phyloP scores from a whole-genome alignment of 2,113 vertebrate species.

The Ursus arctos region DNA sequence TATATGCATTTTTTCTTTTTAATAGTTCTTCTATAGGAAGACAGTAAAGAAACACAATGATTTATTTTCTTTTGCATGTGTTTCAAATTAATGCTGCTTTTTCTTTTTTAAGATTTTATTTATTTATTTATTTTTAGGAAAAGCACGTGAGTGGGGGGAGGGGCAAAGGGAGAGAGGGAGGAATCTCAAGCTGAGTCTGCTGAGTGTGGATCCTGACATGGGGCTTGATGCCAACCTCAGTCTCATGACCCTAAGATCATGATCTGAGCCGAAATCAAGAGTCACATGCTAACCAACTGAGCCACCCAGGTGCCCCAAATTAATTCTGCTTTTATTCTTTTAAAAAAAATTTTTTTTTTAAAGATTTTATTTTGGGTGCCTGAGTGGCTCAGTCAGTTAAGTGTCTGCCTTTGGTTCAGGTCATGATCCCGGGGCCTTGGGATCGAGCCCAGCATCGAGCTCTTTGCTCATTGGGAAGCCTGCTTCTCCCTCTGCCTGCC shows the following conservation, averaged over 20 bases:
- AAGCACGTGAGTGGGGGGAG: neutral
- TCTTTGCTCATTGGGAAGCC: no score
- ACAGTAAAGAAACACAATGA: slow-evolving; percentile 3
- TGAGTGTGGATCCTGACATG: no score
- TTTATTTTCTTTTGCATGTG: neutral
- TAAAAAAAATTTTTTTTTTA: neutral
- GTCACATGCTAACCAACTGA: neutral
- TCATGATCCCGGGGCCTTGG: no score
- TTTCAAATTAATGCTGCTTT: slow-evolving; percentile 1
- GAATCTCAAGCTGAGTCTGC: neutral
- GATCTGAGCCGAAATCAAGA: neutral
- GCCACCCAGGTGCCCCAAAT: neutral
- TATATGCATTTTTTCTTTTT: neutral
- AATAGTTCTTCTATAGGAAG: neutral
- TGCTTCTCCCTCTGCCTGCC: no score
- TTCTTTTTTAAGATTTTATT: neutral
- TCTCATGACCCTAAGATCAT: no score
- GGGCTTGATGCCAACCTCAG: no score
- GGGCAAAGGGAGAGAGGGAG: neutral
- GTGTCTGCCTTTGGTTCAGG: no score
- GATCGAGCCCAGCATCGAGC: no score
- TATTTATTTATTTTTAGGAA: neutral
- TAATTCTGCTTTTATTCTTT: neutral
- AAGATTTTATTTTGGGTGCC: neutral
- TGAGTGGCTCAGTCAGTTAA: no score